Evolutionary conservation across 2,113 vertebrate genomes (phyloP), one percentile per base, ranked within the genome.

Genomic region (Acanthochromis polyacanthus): DNA sequence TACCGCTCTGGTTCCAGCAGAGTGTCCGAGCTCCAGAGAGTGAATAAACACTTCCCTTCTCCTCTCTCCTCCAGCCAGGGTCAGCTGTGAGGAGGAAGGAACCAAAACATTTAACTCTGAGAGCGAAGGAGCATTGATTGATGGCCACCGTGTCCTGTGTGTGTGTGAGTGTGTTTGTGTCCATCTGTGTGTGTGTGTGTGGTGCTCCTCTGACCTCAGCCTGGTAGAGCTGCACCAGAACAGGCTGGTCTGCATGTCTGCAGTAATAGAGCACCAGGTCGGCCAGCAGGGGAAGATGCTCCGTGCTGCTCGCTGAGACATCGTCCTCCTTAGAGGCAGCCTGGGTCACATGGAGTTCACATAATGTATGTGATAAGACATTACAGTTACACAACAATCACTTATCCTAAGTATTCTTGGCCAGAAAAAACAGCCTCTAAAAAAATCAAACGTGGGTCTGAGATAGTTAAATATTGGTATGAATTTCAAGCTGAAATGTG

Each of bases 251-350:
- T 1, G 98, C 98, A 0, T 97, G 95, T 70, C 98, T 95, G 75
- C 97, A 98, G 82, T 99, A 99, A 73, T 99, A 99, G 5, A 98
- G 96, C 60, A 99, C 94, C 96, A 99, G 93, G 87, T 99, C 97
- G 0, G 97, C 96, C 91, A 99, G 91, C 90, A 99, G 97, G 68
- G 97, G 95, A 62, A 97, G 90, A 32, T 79, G 91, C 46, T 94
- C 92, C 0, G 53, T 75, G 4, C 80, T 71, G 4, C 81, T 15
- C 75, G 7, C 32, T 0, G 78, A 73, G 0, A 86, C 83, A 1
- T 70, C 80, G 1, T 95, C 96, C 0, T 87, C 83, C 76, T 96
- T 97, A 62, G 93, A 89, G 1, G 94, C 91, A 30, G 96, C 92
- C 68, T 88, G 88, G 2, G 65, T 30, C 19, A 56, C 28, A 20